Evolutionary conservation across 2,888 invertebrate genomes (phyloP).

Genomic region (Acheta domesticus): DNA sequence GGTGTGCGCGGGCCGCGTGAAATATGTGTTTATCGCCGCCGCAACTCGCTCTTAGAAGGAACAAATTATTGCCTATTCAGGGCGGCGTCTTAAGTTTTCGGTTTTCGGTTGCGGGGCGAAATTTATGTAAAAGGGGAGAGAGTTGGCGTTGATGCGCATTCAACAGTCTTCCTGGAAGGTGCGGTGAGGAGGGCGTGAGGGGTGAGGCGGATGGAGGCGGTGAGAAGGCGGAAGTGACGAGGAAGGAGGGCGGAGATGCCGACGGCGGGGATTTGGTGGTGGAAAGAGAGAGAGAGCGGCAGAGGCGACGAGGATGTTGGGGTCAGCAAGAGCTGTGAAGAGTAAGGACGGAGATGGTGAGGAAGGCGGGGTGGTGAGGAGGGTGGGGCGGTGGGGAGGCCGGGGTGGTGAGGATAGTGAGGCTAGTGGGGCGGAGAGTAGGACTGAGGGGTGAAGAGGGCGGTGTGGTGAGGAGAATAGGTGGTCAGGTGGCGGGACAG

Average conservation of each 20-base stretch:
- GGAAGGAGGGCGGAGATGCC: neutral
- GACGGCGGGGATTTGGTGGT: neutral
- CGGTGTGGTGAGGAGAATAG: no score
- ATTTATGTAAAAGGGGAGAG: neutral
- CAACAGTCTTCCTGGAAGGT: neutral
- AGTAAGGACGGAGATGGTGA: no score
- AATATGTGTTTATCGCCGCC: conserved; percentile 18
- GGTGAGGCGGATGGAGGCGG: neutral
- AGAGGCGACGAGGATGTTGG: no score
- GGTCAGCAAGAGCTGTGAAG: no score
- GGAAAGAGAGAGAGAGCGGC: neutral
- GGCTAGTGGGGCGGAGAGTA: no score
- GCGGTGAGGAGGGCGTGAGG: neutral
- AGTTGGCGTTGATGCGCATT: conserved; percentile 2
- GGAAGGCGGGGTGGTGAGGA: no score
- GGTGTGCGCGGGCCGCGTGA: neutral
- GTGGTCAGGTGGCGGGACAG: no score
- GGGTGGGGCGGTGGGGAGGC: no score
- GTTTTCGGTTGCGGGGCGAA: neutral
- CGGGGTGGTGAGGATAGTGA: no score
- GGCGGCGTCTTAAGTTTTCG: neutral
- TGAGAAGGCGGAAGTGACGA: neutral
- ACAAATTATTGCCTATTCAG: conserved; percentile 5
- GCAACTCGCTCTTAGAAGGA: neutral
- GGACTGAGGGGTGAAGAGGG: no score